Evolutionary conservation across 2,888 invertebrate genomes (phyloP).

Genomic region (Phrixothrix hirtus): DNA sequence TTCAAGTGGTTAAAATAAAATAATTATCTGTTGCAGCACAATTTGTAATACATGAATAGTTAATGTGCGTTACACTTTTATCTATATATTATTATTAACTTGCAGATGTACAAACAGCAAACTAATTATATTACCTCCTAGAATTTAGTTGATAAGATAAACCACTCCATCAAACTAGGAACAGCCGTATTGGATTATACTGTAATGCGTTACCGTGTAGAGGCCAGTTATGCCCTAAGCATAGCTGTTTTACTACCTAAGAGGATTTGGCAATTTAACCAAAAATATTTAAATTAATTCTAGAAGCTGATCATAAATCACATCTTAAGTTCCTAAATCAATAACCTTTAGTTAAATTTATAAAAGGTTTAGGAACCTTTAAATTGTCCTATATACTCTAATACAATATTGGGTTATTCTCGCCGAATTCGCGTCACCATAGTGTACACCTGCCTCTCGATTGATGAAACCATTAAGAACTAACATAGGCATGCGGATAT

Average conservation of each 20-base stretch:
- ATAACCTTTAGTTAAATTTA: neutral
- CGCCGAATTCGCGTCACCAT: neutral
- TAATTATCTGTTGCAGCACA: too few species aligned
- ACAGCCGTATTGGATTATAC: slow-evolving; percentile 14
- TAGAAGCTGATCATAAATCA: too few species aligned
- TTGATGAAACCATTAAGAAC: slow-evolving; percentile 18
- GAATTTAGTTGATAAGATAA: slow-evolving; percentile 39
- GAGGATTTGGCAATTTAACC: too few species aligned
- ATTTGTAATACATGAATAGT: too few species aligned
- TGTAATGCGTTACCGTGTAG: slow-evolving; percentile 9
- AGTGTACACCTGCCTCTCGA: slow-evolving; percentile 14
- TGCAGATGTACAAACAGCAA: too few species aligned
- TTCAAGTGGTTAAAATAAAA: too few species aligned
- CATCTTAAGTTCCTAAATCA: neutral
- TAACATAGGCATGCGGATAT: slow-evolving; percentile 4
- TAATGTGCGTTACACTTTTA: too few species aligned
- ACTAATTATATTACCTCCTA: slow-evolving; percentile 11
- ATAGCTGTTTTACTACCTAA: too few species aligned
- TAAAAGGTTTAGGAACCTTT: neutral
- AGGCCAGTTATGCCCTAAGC: too few species aligned
- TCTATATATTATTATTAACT: too few species aligned
- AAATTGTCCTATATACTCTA: too few species aligned
- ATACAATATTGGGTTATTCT: neutral
- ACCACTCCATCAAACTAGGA: slow-evolving; percentile 36
- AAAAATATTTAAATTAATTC: neutral